These are phyloP conservation scores for Nephila pilipes DNA, from an alignment of 1,140 invertebrate genomes.

Conservation along the genomic window DNA sequence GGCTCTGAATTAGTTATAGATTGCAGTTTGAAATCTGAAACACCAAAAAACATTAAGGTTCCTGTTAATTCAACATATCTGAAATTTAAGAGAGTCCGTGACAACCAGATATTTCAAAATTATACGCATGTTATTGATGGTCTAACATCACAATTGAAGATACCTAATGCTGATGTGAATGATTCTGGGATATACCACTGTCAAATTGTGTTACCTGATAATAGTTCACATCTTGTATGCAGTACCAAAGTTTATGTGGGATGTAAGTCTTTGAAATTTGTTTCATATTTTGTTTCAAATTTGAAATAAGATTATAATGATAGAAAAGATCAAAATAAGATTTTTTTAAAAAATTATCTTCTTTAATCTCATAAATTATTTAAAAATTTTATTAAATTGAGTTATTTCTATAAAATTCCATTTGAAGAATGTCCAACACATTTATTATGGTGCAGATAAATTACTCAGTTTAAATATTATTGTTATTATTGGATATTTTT, in stretches of 20 bases:
- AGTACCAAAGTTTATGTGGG: slow-evolving; percentile 66
- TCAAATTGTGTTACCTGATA: slow-evolving; percentile 31
- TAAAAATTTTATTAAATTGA: too few relatives aligned
- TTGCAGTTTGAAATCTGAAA: slow-evolving; percentile 45
- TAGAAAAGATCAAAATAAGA: too few relatives aligned
- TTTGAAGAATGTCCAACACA: too few relatives aligned
- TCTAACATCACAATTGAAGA: slow-evolving; percentile 34
- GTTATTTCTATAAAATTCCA: too few relatives aligned
- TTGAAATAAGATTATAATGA: too few relatives aligned
- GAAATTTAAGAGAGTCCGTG: slow-evolving; percentile 50
- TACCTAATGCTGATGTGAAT: slow-evolving; percentile 19
- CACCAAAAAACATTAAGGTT: neutral
- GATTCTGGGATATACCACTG: slow-evolving; percentile 73
- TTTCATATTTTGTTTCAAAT: too few relatives aligned
- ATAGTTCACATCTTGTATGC: slow-evolving; percentile 43
- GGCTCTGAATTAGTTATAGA: slow-evolving; percentile 58
- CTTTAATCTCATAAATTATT: too few relatives aligned
- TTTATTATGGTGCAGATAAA: too few relatives aligned
- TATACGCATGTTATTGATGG: slow-evolving; percentile 18
- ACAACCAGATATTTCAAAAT: neutral
- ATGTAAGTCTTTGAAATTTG: slow-evolving; percentile 61
- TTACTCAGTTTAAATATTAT: too few relatives aligned
- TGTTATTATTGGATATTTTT: too few relatives aligned
- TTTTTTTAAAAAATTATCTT: too few relatives aligned
- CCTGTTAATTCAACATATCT: slow-evolving; percentile 69